Evolutionary conservation across 1,140 invertebrate species (phyloP), one percentile per base, ranked within the genome.

Genomic region (Trichonephila clavipes): DNA sequence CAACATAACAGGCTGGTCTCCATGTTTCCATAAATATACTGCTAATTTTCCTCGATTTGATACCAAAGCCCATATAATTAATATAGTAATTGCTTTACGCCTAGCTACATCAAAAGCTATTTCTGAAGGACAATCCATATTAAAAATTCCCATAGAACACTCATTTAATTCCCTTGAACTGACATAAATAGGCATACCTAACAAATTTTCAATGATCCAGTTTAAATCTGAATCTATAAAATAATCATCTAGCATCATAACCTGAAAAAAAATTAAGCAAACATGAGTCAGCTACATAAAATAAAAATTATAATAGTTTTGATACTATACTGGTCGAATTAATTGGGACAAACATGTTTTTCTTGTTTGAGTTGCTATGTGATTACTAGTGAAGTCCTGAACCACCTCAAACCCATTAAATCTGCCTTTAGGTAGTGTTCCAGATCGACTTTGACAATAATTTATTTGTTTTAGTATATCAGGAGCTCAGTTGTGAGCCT

Each of bases 1-100:
- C 34, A 96, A 92, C 28, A 96, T 95, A 19, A 96, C 95, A 5
- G 96, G 96, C 58, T 96, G 95, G 77, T 95, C 95, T 77, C 95
- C 95, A 62, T 95, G 94, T 58, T 95, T 95, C 96, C 96, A 96
- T 24, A 96, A 90, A 14, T 95, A 94, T 81, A 96, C 95, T 0
- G 95, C 95, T 61, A 96, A 93, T 89, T 96, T 95, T 19, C 24
- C 69, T 62, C 94, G 64, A 77, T 94, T 88, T n/a, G 94, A 89
- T 24, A 96, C 83, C 28, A 95, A 95, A 58, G 95, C 95, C 95
- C 95, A 96, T 21, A 96, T 94, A 28, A 93, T 77, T 12, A 94
- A 66, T 10, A 94, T n/a, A 16, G 64, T 72, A 3, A 94, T 58
- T 1, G 94, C 69, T 83, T 95, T 95, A 94, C 95, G 95, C 92